These are phyloP conservation scores for Polydrusus pterygomalis DNA, from an alignment of 2,888 invertebrate species.

Conservation along the genomic window DNA sequence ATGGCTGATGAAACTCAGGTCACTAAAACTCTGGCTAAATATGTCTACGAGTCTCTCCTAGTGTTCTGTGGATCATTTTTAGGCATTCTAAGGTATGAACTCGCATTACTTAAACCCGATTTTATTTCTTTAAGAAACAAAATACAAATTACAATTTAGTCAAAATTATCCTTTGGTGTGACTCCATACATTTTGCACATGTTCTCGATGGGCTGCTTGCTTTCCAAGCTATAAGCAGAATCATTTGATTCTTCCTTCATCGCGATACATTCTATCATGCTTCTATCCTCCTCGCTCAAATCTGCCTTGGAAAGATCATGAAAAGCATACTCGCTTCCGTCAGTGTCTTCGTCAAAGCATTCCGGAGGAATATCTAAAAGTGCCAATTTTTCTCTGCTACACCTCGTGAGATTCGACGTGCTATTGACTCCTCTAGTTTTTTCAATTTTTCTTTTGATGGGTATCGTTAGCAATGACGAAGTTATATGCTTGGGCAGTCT, in stretches of 20 bases:
- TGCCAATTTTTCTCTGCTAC: constrained; percentile 41
- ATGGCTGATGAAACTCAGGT: no score
- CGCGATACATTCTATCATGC: constrained; percentile 57
- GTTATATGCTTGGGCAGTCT: constrained; percentile 42
- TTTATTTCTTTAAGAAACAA: constrained; percentile 25
- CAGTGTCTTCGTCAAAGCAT: constrained; percentile 47
- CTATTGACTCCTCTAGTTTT: constrained; percentile 30
- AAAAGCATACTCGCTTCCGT: constrained; percentile 48
- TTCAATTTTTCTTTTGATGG: constrained; percentile 40
- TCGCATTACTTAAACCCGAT: background rate
- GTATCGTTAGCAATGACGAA: constrained; percentile 49
- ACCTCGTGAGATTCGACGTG: constrained; percentile 39
- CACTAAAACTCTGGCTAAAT: no score
- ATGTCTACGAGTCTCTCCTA: no score
- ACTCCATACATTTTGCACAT: constrained; percentile 49
- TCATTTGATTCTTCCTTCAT: constrained; percentile 48
- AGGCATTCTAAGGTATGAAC: no score
- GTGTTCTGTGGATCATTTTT: no score
- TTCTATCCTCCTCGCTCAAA: constrained; percentile 52
- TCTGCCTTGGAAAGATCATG: constrained; percentile 55
- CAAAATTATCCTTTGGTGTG: constrained; percentile 41
- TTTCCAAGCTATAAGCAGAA: constrained; percentile 49
- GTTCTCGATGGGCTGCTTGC: constrained; percentile 48
- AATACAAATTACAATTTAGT: constrained; percentile 32
- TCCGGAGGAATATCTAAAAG: constrained; percentile 48